phyloP scores from a whole-genome alignment of 2,797 vertebrate genomes.

The Spatula versicolor region DNA sequence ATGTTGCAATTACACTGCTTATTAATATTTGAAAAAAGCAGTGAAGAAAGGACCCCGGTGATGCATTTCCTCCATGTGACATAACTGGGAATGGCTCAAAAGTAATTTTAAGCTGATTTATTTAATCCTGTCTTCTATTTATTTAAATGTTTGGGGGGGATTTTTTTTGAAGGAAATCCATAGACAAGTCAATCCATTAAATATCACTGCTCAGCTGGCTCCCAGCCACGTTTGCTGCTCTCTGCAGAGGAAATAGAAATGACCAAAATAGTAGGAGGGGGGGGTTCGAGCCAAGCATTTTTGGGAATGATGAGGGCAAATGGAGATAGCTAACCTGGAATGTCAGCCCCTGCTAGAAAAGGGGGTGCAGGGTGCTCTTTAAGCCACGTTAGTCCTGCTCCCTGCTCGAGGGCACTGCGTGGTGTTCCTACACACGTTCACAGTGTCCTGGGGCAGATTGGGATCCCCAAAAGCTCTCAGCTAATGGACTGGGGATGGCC shows the following conservation, averaged over 20 bases:
- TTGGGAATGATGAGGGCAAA: neutral
- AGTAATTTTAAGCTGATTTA: conserved; percentile 74
- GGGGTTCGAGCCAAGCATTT: neutral
- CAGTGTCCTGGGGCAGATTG: neutral
- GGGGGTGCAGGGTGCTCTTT: neutral
- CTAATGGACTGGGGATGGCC: fast-evolving
- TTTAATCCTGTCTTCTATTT: conserved; percentile 68
- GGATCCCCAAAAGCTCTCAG: neutral
- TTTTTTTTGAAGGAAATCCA: conserved; percentile 17
- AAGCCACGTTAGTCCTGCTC: too few species aligned
- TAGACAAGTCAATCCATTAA: conserved; percentile 62
- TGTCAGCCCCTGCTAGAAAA: neutral
- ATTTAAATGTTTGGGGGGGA: conserved; percentile 41
- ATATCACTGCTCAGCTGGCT: conserved; percentile 41
- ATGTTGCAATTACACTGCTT: conserved; percentile 59
- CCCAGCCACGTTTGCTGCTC: neutral
- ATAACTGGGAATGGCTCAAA: conserved; percentile 72
- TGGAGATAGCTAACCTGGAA: neutral
- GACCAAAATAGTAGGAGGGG: neutral
- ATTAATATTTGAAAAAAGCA: conserved; percentile 63
- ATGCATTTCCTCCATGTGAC: conserved; percentile 71
- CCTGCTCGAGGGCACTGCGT: neutral
- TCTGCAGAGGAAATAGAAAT: conserved; percentile 44
- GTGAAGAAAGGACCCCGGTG: conserved; percentile 62
- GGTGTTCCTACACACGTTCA: fast-evolving